Evolutionary conservation across 1,140 invertebrate genomes (phyloP), one percentile per base, ranked within the genome.

Genomic region (Maconellicoccus hirsutus): DNA sequence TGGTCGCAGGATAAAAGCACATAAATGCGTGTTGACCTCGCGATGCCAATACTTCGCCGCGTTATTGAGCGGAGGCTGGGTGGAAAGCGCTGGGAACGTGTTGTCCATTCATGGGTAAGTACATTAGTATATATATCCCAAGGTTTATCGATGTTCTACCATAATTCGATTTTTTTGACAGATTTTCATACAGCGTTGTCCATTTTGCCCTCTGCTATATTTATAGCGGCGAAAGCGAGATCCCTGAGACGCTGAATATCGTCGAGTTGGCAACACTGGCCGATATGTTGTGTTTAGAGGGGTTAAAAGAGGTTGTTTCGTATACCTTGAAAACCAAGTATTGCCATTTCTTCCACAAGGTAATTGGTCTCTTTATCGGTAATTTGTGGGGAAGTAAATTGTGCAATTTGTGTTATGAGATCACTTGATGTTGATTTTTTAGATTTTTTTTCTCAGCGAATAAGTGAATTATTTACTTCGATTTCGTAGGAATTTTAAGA

Each of bases 171-270:
- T 76, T 75, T 74, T 72, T 82, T 82, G n/a, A 21, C 78, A 89
- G 88, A 29, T 89, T 90, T 78, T 91, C 89, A 1, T 92, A 90
- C 73, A 86, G 87, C 71, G 87, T 88, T 0, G 89, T 94, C 0
- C 89, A 94, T 79, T 94, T 95, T 81, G 89, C 91, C 0, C 78
- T 96, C 66, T 92, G 92, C 75, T 93, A 95, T 78, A 92, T 96
- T 69, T 96, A 96, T 75, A 93, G 92, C 74, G 93, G 93, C 2
- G 87, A 90, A 19, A 89, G 89, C 59, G 87, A 90, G 74, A 86
- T 93, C 73, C 90, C 91, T 0, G 89, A 93, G 74, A 85, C 87
- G 1, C 89, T 94, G 72, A 89, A 89, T 77, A 85, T 96, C 27
- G 86, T 91, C 63, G 92, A 95, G 79, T 78, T 96, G 70, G 89